Percentiles rank a stretch among this genome's conserved stretches.
These are phyloP conservation scores for Eumerus sabulonum DNA, from an alignment of 2,888 invertebrate genomes.

Conservation along the genomic window DNA sequence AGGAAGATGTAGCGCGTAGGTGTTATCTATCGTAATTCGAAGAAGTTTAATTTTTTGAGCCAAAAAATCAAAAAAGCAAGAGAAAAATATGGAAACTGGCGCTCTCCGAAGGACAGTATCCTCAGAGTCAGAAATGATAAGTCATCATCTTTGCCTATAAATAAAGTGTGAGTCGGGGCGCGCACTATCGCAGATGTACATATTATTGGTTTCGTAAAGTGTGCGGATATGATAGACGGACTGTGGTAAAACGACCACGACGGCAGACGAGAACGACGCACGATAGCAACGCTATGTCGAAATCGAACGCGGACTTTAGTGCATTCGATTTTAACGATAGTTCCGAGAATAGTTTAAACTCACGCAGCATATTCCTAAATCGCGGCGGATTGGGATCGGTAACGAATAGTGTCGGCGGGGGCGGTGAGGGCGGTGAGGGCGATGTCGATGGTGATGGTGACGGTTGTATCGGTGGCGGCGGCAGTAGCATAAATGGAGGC, in stretches of 20 bases:
- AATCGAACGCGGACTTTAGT: slow-evolving; percentile 76
- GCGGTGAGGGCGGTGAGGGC: slow-evolving; percentile 55
- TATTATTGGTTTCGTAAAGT: slow-evolving; percentile 6
- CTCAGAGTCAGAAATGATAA: slow-evolving; percentile 59
- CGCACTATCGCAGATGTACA: slow-evolving; percentile 37
- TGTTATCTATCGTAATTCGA: neutral
- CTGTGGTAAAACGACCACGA: slow-evolving; percentile 11
- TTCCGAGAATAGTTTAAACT: slow-evolving; percentile 77
- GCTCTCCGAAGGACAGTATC: slow-evolving; percentile 62
- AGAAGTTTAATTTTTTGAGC: slow-evolving; percentile 19
- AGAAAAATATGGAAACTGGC: slow-evolving; percentile 62
- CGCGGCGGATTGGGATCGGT: slow-evolving; percentile 72
- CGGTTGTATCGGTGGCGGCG: slow-evolving; percentile 43
- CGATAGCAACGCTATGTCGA: slow-evolving; percentile 72
- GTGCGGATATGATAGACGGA: slow-evolving; percentile 37
- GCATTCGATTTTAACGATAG: slow-evolving; percentile 78
- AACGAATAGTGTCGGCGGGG: slow-evolving; percentile 55
- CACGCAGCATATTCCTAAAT: slow-evolving; percentile 76
- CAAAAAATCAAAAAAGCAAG: no score
- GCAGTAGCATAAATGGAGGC: slow-evolving; percentile 43
- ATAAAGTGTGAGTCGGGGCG: slow-evolving; percentile 68
- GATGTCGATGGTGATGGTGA: neutral
- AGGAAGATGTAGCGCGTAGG: neutral
- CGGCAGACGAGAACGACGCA: slow-evolving; percentile 9
- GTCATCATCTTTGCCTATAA: slow-evolving; percentile 65